These are phyloP conservation scores for Brachyhypopomus gauderio DNA, from an alignment of 2,113 vertebrate genomes.

Conservation along the genomic window DNA sequence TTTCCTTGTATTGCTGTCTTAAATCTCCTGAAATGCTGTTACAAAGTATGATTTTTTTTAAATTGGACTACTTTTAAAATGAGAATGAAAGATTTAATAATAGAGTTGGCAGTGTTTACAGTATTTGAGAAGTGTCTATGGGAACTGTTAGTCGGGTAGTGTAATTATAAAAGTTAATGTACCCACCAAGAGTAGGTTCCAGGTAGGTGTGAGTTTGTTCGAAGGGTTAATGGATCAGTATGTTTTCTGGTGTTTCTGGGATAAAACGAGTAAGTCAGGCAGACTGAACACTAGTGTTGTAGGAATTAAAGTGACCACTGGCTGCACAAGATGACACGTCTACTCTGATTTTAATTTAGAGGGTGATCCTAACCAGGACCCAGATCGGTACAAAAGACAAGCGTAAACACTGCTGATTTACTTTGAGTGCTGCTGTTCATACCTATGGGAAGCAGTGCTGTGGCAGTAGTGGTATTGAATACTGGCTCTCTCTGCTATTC, in stretches of 20 bases:
- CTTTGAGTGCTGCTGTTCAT: background rate
- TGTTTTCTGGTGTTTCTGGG: slow-evolving; percentile 35
- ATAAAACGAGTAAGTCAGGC: slow-evolving; percentile 5
- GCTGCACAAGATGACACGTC: background rate
- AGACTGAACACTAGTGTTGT: background rate
- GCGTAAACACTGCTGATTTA: background rate
- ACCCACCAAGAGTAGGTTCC: slow-evolving; percentile 69
- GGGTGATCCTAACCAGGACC: no score
- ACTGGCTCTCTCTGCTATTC: background rate
- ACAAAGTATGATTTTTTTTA: no score
- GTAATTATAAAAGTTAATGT: slow-evolving; percentile 1
- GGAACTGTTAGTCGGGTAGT: slow-evolving; percentile 68
- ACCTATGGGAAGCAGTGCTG: background rate
- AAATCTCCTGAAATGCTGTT: background rate
- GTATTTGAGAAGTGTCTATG: slow-evolving; percentile 54
- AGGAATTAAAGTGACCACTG: background rate
- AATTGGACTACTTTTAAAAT: slow-evolving; percentile 23
- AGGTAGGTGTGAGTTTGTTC: slow-evolving; percentile 68
- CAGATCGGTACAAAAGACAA: background rate
- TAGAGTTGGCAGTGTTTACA: background rate
- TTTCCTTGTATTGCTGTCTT: slow-evolving; percentile 62
- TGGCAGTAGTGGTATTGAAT: background rate
- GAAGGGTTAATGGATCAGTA: slow-evolving; percentile 75
- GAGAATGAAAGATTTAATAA: background rate
- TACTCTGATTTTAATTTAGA: no score